Base-by-base conservation (phyloP, 2,797 vertebrate species). In the Triplophysa bombifrons region DNA sequence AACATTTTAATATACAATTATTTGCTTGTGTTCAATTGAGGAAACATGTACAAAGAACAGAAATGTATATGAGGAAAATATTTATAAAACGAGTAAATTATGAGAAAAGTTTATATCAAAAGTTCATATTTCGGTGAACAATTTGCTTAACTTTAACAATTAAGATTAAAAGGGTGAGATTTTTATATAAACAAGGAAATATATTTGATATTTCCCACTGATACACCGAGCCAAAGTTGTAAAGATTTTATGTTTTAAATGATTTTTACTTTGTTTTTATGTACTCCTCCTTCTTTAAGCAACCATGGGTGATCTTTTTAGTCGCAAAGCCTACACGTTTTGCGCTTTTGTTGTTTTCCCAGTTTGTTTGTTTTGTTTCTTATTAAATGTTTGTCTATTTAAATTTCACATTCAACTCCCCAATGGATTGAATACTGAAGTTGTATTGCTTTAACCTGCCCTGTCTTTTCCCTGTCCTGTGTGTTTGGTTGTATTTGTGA, bases 401-500 rank as follows among this genome's bases (percentile, higher is more conserved):
- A 63, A 11, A 46, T 73, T 38, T 64, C n/a, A 58, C 48, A 56
- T 78, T 81, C 63, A 72, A 68, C n/a, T 16, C 11, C 58, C 55
- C 56, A 30, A 53, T 30, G 78, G 27, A 73, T 38, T 72, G 72
- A 74, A 81, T 50, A 72, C 10, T 56, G 13, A 60, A 25, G 60
- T 78, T 81, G 58, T 76, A 66, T 55, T 69, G 63, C 46, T 64
- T 76, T 76, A 76, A 76, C 30, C 53, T 72, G 17, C 50, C 51
- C 14, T 38, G 38, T 78, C 73, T 56, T 60, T 78, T 58, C 50
- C 56, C 56, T 82, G 67, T 84, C 84, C 51, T 84, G 87, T 88
- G 82, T 73, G 67, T 76, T 44, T 30, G 8, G 55, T 50, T 76
- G 61, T 69, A 27, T 44, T 17, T 67, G 64, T 91, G 88, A 89